Conservation (phyloP, 2,888 invertebrate genomes). For the Elmis aenea region DNA sequence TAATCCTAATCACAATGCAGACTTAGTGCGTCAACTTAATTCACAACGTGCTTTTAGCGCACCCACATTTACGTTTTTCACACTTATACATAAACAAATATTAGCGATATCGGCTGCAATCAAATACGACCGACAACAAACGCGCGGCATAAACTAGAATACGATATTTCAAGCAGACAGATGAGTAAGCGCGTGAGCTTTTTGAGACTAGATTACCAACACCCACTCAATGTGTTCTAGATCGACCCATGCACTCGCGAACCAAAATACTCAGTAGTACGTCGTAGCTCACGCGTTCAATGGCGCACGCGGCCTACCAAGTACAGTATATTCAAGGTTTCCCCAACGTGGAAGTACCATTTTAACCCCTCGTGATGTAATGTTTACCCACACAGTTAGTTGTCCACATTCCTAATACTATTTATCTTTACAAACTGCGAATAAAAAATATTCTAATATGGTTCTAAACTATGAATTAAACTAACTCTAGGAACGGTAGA, state of each 20-base stretch:
- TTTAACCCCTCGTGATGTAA: conserved; percentile 13
- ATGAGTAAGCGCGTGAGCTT: conserved; percentile 39
- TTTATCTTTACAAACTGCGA: no score
- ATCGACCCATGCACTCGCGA: conserved; percentile 16
- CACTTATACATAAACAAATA: no score
- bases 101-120: no score
- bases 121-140: conserved; percentile 12
- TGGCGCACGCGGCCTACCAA: conserved; percentile 26
- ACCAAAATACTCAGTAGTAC: conserved; percentile 20
- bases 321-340: conserved; percentile 9
- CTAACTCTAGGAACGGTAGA: no score
- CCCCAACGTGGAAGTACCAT: conserved; percentile 4
- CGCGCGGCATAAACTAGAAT: conserved; percentile 31
- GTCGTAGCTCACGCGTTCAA: conserved; percentile 20
- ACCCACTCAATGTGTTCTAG: conserved; percentile 16
- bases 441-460: no score
- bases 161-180: conserved; percentile 35
- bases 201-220: conserved; percentile 28
- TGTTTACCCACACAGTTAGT: conserved; percentile 8
- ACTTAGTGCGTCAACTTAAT: no score
- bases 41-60: no score
- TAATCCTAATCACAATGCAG: no score
- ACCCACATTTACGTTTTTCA: no score
- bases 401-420: no score
- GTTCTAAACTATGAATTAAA: no score